phyloP scores from a whole-genome alignment of 2,113 vertebrate genomes.

The Columba livia region DNA sequence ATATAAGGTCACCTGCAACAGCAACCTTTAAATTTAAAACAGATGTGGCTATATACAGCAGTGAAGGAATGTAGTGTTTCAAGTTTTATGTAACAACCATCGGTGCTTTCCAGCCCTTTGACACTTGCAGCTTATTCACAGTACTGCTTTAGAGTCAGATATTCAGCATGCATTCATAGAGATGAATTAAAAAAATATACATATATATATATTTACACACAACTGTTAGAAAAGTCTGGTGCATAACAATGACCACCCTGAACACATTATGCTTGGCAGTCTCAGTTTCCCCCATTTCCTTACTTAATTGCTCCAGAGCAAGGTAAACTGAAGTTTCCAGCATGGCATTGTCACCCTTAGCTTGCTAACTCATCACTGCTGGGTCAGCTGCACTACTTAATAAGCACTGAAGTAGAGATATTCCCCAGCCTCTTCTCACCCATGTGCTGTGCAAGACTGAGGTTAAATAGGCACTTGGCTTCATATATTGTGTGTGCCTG shows the following conservation, averaged over 20 bases:
- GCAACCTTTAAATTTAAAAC: conserved; percentile 58
- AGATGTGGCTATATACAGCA: conserved; percentile 33
- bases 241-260: not conserved
- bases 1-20: conserved; percentile 61
- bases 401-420: not conserved
- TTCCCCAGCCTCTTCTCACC: not conserved
- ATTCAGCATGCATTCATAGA: not conserved
- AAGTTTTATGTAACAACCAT: conserved; percentile 19
- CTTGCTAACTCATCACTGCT: not conserved
- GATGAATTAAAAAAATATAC: not conserved
- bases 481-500: not conserved
- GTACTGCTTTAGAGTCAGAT: not conserved
- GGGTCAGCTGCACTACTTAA: not conserved
- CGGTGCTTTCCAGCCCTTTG: not conserved
- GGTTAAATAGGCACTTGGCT: conserved; percentile 28
- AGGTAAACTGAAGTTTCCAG: not conserved
- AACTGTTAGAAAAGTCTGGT: not conserved
- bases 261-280: not conserved
- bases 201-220: not conserved
- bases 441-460: not conserved
- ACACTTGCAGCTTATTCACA: not conserved
- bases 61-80: not conserved
- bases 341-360: not conserved
- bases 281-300: not conserved
- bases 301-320: not conserved